A percentile compares a stretch with the other conserved stretches of the same genome.
Conservation (phyloP, 2,113 vertebrate genomes). For the Corydoras maculifer region DNA sequence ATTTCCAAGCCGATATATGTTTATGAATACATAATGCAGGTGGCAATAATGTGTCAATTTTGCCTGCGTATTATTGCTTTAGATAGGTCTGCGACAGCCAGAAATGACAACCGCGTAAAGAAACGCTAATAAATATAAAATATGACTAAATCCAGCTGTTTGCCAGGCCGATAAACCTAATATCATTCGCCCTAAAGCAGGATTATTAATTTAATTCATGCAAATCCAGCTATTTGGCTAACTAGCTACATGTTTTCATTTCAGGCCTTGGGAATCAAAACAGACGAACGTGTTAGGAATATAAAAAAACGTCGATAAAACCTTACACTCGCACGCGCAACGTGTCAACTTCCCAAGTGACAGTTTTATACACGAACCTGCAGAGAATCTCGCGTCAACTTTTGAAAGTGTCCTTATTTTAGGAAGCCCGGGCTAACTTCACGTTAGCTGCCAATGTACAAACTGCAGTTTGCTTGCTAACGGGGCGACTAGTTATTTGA, state of each 20-base stretch:
- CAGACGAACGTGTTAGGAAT: not conserved
- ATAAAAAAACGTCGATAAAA: not conserved
- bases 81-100: too few species aligned
- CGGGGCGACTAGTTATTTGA: not conserved
- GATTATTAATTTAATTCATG: too few species aligned
- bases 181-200: too few species aligned
- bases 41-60: too few species aligned
- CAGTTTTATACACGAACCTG: not conserved
- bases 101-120: not conserved
- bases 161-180: too few species aligned
- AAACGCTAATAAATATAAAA: not conserved
- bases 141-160: not conserved
- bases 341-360: not conserved
- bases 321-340: not conserved
- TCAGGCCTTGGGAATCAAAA: slow-evolving; percentile 2
- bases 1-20: too few species aligned
- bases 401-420: not conserved
- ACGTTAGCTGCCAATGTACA: not conserved
- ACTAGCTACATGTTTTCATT: slow-evolving; percentile 17
- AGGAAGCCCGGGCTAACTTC: not conserved
- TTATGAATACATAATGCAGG: too few species aligned
- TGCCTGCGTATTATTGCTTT: too few species aligned
- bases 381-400: not conserved
- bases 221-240: slow-evolving; percentile 8
- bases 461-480: slow-evolving; percentile 4